Percentiles rank a stretch among this genome's conserved stretches.
Conservation (phyloP, 2,888 invertebrate species). For the Myopa testacea region DNA sequence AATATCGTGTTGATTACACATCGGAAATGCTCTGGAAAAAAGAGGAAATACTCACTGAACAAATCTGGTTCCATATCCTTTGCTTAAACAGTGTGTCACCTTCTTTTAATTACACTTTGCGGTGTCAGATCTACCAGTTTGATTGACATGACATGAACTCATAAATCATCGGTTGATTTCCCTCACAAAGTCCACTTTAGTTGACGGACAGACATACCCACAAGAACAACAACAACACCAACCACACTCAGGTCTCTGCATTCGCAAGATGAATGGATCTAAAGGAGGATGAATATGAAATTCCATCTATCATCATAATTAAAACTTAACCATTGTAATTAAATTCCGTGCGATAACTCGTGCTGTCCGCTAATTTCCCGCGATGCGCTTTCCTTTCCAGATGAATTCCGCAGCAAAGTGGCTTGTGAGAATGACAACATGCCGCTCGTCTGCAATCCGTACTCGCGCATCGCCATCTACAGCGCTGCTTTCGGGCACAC, state of each 20-base stretch:
- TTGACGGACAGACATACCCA: too few relatives aligned
- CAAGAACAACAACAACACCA: too few relatives aligned
- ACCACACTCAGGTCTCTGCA: not conserved
- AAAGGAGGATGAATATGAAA: not conserved
- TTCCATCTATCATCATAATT: not conserved
- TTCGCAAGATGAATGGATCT: not conserved
- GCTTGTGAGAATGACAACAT: constrained; percentile 93
- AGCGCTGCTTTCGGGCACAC: constrained; percentile 93
- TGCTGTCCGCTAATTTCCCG: constrained; percentile 33
- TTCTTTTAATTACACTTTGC: too few relatives aligned
- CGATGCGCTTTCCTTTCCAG: constrained; percentile 71
- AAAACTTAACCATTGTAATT: constrained; percentile 35
- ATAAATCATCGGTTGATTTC: too few relatives aligned
- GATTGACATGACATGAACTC: too few relatives aligned
- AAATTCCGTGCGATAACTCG: constrained; percentile 37
- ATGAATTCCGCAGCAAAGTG: constrained; percentile 92
- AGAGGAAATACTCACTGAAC: too few relatives aligned
- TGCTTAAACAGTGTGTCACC: too few relatives aligned
- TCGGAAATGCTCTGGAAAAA: too few relatives aligned
- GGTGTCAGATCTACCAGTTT: too few relatives aligned
- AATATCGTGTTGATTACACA: too few relatives aligned
- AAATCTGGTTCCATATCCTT: too few relatives aligned
- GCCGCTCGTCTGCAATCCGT: constrained; percentile 87
- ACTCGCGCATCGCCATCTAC: constrained; percentile 90
- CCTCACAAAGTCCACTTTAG: too few relatives aligned